Evolutionary conservation across 1,140 invertebrate genomes (phyloP).

Genomic region (Sinella curviseta): DNA sequence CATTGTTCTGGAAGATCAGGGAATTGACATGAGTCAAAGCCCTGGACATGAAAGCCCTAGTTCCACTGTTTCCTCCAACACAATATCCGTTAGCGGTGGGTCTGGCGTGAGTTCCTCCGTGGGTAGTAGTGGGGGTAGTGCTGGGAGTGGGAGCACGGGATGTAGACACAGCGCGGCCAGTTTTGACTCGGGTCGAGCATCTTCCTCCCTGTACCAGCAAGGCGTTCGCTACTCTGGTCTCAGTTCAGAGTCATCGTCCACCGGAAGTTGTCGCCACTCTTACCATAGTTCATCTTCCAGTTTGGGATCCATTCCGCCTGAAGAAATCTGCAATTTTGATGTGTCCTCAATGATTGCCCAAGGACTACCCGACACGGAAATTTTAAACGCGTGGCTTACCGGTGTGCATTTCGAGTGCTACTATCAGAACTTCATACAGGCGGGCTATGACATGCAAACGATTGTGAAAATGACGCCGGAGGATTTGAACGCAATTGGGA

Average conservation of each 20-base stretch:
- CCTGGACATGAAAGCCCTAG: slow-evolving; percentile 85
- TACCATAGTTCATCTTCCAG: slow-evolving; percentile 62
- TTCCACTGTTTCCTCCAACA: slow-evolving; percentile 70
- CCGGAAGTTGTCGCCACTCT: slow-evolving; percentile 58
- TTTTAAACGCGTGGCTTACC: slow-evolving; percentile 18
- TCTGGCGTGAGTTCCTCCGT: slow-evolving; percentile 50
- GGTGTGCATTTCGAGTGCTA: slow-evolving; percentile 92
- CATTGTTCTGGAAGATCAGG: slow-evolving; percentile 62
- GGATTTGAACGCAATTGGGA: slow-evolving; percentile 66
- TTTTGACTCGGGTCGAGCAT: slow-evolving; percentile 86
- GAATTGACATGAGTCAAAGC: slow-evolving; percentile 69
- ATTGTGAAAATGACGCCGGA: slow-evolving; percentile 98
- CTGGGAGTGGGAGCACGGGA: slow-evolving; percentile 64
- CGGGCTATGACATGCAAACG: slow-evolving; percentile 96
- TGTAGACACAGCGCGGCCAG: slow-evolving; percentile 87
- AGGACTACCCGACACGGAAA: slow-evolving; percentile 57
- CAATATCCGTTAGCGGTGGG: slow-evolving; percentile 54
- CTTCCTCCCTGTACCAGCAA: slow-evolving; percentile 62
- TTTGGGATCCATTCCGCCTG: slow-evolving; percentile 58
- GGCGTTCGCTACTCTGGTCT: slow-evolving; percentile 56
- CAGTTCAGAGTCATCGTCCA: slow-evolving; percentile 57
- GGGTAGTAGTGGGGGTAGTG: slow-evolving; percentile 51
- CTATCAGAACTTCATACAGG: slow-evolving; percentile 85
- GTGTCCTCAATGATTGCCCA: slow-evolving; percentile 63
- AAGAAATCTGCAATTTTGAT: slow-evolving; percentile 57